phyloP scores from a whole-genome alignment of 2,888 invertebrate species.

The Hirudinaria manillensis region DNA sequence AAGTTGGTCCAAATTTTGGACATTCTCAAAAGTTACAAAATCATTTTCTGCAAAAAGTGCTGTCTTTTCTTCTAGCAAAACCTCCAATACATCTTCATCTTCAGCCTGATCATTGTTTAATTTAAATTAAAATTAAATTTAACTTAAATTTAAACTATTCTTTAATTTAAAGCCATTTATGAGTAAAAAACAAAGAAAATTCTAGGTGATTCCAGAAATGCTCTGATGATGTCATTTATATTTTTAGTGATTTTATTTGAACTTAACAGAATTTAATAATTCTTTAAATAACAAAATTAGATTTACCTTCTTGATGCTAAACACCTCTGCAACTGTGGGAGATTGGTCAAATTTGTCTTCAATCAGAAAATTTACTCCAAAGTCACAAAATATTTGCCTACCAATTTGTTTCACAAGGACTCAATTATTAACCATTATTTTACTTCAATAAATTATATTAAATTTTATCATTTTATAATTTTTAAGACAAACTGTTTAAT shows the following conservation, averaged over 20 bases:
- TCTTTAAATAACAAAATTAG: neutral
- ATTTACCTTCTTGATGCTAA: neutral
- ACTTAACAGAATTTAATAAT: too few relatives aligned
- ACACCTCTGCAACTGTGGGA: too few relatives aligned
- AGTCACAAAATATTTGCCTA: conserved; percentile 87
- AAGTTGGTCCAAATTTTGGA: neutral
- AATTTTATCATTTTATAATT: neutral
- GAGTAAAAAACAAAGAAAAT: too few relatives aligned
- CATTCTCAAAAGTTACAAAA: conserved; percentile 6
- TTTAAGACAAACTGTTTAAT: neutral
- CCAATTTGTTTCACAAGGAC: conserved; percentile 10
- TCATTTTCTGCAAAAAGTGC: neutral
- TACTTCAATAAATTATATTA: too few relatives aligned
- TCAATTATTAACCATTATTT: too few relatives aligned
- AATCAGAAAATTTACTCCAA: conserved; percentile 81
- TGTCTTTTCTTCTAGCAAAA: conserved; percentile 42
- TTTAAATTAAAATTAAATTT: neutral
- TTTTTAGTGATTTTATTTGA: too few relatives aligned
- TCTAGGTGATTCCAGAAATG: too few relatives aligned
- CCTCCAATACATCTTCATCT: neutral
- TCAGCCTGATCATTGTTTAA: neutral
- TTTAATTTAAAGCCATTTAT: too few relatives aligned
- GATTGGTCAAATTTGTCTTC: conserved; percentile 72
- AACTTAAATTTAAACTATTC: too few relatives aligned
- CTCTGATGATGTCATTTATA: too few relatives aligned